These are phyloP conservation scores for Nothoprocta perdicaria DNA, from an alignment of 2,113 vertebrate genomes.

Conservation along the genomic window DNA sequence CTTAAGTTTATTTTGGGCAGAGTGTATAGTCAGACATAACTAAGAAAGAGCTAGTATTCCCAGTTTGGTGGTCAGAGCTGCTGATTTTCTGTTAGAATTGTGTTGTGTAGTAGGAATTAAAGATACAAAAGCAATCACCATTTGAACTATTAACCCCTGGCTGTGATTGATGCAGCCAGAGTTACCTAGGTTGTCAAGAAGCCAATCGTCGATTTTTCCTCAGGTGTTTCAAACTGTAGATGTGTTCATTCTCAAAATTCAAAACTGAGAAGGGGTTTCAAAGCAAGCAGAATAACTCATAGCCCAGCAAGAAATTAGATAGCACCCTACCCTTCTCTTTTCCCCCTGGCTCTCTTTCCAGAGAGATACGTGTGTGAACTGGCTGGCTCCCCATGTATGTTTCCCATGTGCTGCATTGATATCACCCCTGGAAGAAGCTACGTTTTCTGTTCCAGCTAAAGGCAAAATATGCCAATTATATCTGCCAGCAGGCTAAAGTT, in stretches of 20 bases:
- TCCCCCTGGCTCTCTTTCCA: background rate
- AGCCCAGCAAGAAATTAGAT: background rate
- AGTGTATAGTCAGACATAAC: background rate
- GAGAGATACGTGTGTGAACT: background rate
- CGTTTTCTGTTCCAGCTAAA: background rate
- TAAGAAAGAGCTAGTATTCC: background rate
- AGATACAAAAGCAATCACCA: background rate
- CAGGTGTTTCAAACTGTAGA: background rate
- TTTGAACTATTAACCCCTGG: background rate
- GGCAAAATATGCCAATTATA: background rate
- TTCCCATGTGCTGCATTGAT: background rate
- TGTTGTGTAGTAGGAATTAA: background rate
- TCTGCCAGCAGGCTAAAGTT: background rate
- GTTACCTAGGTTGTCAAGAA: background rate
- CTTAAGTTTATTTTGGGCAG: background rate
- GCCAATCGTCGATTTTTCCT: background rate
- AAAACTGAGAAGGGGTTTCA: background rate
- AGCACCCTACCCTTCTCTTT: background rate
- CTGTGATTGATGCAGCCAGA: background rate
- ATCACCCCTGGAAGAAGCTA: background rate
- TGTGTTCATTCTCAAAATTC: background rate
- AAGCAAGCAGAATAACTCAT: background rate
- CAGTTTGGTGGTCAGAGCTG: background rate
- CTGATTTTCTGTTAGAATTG: background rate
- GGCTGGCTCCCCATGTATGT: fast-evolving